Conservation (phyloP, 2,797 vertebrate genomes). For the Novumbra hubbsi region DNA sequence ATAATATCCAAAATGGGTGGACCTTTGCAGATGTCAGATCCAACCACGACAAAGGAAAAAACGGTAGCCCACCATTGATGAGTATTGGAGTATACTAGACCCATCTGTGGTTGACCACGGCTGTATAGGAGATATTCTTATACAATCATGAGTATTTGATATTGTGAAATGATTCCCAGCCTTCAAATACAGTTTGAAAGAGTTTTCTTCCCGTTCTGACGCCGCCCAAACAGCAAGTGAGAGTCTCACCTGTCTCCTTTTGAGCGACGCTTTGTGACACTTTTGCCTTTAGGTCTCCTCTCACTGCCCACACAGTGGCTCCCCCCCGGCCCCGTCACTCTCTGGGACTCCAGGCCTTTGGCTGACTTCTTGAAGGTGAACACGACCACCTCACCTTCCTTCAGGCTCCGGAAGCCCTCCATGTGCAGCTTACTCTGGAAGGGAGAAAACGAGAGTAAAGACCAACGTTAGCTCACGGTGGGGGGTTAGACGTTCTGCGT, state of each 20-base stretch:
- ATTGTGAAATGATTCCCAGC: no score
- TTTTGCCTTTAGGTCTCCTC: constrained; percentile 92
- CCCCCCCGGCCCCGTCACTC: constrained; percentile 89
- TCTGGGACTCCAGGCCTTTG: constrained; percentile 91
- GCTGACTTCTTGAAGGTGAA: constrained; percentile 96
- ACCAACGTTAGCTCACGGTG: neutral
- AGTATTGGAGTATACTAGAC: neutral
- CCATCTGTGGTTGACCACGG: neutral
- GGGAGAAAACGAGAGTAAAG: neutral
- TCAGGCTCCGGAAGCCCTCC: constrained; percentile 97
- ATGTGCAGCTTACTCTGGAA: constrained; percentile 95
- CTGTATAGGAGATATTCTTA: neutral
- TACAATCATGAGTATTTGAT: neutral
- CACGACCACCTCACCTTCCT: constrained; percentile 92
- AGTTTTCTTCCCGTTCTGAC: neutral
- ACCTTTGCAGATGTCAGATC: neutral
- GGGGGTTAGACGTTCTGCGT: neutral
- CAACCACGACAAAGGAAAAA: neutral
- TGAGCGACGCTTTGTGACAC: constrained; percentile 86
- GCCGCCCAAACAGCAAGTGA: neutral
- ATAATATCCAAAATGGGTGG: constrained; percentile 34
- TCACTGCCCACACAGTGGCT: constrained; percentile 91
- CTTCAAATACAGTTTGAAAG: neutral
- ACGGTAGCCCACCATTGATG: neutral
- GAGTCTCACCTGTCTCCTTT: constrained; percentile 91